A percentile compares a stretch with the other conserved stretches of the same genome.
Conservation (phyloP, 2,888 invertebrate genomes). For the Aporophyla nigra region DNA sequence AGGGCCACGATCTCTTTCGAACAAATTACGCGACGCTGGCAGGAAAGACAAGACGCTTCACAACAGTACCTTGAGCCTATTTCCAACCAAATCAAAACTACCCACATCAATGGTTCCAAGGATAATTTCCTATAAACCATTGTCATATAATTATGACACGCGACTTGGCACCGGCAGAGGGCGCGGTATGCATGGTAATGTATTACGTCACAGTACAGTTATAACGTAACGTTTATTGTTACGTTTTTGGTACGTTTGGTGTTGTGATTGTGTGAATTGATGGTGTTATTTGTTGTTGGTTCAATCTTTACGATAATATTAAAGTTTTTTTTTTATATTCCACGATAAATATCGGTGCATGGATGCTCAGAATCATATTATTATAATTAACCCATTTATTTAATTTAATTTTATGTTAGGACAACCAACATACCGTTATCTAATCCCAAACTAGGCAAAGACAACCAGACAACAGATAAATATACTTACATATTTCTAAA, state of each 20-base stretch:
- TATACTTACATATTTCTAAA: too few species aligned
- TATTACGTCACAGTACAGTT: constrained; percentile 62
- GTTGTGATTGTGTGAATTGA: not conserved
- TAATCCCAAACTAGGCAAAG: too few species aligned
- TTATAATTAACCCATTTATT: too few species aligned
- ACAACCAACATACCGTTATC: too few species aligned
- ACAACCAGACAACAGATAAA: too few species aligned
- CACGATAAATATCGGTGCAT: too few species aligned
- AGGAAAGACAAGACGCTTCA: too few species aligned
- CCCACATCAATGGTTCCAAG: constrained; percentile 13
- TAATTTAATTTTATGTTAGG: too few species aligned
- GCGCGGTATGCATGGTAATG: constrained; percentile 59
- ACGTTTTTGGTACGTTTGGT: constrained; percentile 45
- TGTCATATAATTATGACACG: constrained; percentile 59
- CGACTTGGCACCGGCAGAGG: constrained; percentile 42
- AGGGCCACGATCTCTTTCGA: too few species aligned
- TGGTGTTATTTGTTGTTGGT: not conserved
- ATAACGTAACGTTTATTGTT: constrained; percentile 66
- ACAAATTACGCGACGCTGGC: too few species aligned
- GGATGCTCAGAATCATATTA: too few species aligned
- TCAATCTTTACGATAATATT: not conserved
- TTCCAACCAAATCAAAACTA: not conserved
- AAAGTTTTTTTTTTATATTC: too few species aligned
- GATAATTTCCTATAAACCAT: constrained; percentile 56
- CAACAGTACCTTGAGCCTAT: constrained; percentile 8